Percentiles rank a stretch among this genome's conserved stretches.
Evolutionary conservation across 2,113 vertebrate genomes (phyloP).

Genomic region (Miniopterus natalensis): DNA sequence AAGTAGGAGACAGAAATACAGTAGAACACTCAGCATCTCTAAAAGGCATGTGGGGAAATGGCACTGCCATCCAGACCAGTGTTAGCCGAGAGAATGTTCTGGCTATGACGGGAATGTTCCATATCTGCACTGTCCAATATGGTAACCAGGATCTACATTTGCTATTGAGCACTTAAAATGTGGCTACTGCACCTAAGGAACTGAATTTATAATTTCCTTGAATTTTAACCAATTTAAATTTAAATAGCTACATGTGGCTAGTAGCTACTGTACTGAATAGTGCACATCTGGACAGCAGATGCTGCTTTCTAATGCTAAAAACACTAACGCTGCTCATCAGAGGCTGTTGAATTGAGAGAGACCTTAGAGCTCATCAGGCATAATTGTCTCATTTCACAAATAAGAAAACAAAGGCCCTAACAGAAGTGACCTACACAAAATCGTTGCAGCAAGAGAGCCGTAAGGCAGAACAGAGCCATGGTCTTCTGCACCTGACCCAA

Average conservation of each 20-base stretch:
- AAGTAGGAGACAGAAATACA: background rate
- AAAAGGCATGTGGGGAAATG: background rate
- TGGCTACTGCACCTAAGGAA: background rate
- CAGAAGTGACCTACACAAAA: background rate
- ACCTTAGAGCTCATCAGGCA: background rate
- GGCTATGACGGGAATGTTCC: background rate
- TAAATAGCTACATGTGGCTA: background rate
- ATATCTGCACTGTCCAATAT: background rate
- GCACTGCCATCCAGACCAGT: background rate
- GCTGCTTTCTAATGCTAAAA: slow-evolving; percentile 27
- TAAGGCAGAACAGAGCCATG: background rate
- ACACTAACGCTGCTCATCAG: background rate
- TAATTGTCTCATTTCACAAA: slow-evolving; percentile 35
- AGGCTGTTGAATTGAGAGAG: background rate
- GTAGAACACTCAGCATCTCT: background rate
- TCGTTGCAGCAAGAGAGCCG: background rate
- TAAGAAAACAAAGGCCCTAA: slow-evolving; percentile 8
- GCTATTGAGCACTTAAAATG: background rate
- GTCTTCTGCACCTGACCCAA: background rate
- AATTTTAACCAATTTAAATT: slow-evolving; percentile 53
- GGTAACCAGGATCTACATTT: background rate
- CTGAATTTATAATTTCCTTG: background rate
- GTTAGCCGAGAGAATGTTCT: background rate
- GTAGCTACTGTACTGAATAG: background rate
- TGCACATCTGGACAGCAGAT: background rate